phyloP scores from a whole-genome alignment of 2,113 vertebrate species.

The Hippolais icterina region DNA sequence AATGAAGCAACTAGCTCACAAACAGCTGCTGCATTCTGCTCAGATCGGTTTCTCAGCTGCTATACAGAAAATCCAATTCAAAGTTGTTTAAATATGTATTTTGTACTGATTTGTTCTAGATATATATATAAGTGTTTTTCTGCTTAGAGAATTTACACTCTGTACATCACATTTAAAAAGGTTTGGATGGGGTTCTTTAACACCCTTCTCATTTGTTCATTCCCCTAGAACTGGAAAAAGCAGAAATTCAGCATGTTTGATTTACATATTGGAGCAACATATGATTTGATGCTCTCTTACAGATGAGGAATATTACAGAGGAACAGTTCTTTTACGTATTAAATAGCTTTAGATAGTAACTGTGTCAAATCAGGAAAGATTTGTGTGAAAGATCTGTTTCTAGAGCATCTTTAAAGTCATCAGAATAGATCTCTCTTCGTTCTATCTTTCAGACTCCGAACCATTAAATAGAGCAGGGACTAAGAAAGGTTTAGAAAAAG shows the following conservation, averaged over 20 bases:
- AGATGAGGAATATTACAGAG: neutral
- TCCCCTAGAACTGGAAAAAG: neutral
- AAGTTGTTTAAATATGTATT: neutral
- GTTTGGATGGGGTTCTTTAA: neutral
- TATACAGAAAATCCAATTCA: neutral
- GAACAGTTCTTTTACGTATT: neutral
- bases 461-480: neutral
- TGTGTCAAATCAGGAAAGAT: conserved; percentile 14
- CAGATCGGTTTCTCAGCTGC: neutral
- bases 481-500: conserved; percentile 11
- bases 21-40: neutral
- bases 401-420: neutral
- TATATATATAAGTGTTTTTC: neutral
- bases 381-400: neutral
- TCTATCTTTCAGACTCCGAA: neutral
- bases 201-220: neutral
- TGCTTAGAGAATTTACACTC: neutral
- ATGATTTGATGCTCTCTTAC: neutral
- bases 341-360: neutral
- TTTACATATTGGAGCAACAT: neutral
- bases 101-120: neutral
- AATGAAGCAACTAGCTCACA: neutral
- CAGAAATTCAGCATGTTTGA: neutral
- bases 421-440: neutral
- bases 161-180: neutral